phyloP scores from a whole-genome alignment of 30 jellyfish, hydroid and myxozoan species.

The Turritopsis dohrnii region DNA sequence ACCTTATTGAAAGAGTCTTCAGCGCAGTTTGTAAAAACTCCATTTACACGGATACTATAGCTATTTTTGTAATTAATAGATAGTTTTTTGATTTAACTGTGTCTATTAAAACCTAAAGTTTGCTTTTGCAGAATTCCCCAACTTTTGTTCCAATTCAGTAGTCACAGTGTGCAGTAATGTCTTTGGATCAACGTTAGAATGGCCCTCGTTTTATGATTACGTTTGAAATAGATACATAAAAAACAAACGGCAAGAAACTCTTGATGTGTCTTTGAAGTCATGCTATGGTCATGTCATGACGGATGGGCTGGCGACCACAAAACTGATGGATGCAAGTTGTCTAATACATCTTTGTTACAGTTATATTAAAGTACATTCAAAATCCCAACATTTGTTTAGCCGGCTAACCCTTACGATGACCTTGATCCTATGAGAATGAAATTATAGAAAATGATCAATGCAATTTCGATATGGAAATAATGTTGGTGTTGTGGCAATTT shows the following conservation, averaged over 20 bases:
- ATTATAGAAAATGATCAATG: neutral
- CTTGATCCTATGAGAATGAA: neutral
- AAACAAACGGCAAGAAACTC: neutral
- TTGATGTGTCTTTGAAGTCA: neutral
- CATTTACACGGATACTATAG: neutral
- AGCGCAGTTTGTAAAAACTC: neutral
- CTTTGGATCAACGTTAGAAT: neutral
- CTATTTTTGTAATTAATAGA: neutral
- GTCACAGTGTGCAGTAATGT: neutral
- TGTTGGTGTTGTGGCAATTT: neutral
- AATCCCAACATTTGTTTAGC: neutral
- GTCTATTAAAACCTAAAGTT: neutral
- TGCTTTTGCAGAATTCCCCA: neutral
- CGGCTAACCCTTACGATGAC: too few species aligned
- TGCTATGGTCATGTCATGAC: neutral
- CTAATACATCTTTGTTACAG: neutral
- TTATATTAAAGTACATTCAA: neutral
- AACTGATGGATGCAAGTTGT: neutral
- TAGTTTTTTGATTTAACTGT: neutral
- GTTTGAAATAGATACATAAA: neutral
- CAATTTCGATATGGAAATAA: neutral
- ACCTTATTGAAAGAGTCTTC: neutral
- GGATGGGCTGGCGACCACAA: neutral
- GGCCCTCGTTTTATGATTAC: neutral
- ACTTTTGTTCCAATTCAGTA: neutral